These are phyloP conservation scores for Asobara japonica DNA, from an alignment of 1,140 invertebrate genomes.

Conservation along the genomic window DNA sequence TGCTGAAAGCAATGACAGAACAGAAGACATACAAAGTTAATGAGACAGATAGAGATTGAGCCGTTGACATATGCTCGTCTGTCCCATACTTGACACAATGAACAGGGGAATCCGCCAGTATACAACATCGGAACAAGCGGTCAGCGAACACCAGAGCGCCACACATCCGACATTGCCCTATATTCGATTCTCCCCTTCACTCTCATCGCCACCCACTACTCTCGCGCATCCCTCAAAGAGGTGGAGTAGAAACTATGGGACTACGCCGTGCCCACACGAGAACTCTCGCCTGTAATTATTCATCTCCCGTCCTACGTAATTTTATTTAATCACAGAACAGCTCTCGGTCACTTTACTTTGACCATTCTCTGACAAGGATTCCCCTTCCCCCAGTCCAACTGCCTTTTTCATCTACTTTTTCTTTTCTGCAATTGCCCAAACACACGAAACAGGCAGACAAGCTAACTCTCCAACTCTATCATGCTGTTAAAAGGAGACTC, in stretches of 20 bases:
- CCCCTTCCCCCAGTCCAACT: neutral
- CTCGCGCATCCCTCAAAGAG: no score
- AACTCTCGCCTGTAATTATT: constrained; percentile 55
- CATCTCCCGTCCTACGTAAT: constrained; percentile 50
- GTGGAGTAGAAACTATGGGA: neutral
- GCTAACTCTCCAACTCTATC: neutral
- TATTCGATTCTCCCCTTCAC: no score
- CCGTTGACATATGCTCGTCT: neutral
- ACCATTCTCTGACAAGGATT: constrained; percentile 47
- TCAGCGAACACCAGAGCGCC: neutral
- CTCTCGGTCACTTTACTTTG: constrained; percentile 45
- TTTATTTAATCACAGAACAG: constrained; percentile 62
- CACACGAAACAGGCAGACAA: constrained; percentile 5
- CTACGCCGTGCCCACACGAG: constrained; percentile 5
- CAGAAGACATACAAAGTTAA: constrained; percentile 7
- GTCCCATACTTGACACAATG: neutral
- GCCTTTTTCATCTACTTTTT: neutral
- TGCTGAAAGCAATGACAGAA: neutral
- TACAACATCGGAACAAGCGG: neutral
- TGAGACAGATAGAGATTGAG: constrained; percentile 15
- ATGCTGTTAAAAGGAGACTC: neutral
- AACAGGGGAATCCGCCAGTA: neutral
- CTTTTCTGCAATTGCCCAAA: neutral
- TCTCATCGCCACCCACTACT: no score
- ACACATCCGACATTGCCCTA: no score